Evolutionary conservation across 2,797 vertebrate species (phyloP).

Genomic region (Platalea minor): DNA sequence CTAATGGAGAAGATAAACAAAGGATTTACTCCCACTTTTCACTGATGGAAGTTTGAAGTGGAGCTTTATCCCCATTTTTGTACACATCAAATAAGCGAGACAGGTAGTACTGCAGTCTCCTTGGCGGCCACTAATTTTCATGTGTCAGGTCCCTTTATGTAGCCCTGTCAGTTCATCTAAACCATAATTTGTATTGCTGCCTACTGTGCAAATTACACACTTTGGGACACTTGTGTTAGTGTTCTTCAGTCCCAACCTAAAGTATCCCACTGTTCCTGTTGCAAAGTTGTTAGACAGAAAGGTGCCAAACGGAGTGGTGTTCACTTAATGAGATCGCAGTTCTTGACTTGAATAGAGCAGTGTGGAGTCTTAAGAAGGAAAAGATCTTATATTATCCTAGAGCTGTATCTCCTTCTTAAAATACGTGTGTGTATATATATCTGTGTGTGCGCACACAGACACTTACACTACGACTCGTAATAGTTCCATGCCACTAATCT

Average conservation of each 20-base stretch:
- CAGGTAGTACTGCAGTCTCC: background rate
- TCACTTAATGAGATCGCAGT: background rate
- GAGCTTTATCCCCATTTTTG: background rate
- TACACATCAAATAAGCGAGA: background rate
- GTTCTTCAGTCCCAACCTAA: background rate
- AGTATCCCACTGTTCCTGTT: background rate
- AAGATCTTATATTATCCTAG: background rate
- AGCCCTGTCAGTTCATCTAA: background rate
- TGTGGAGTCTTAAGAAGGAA: background rate
- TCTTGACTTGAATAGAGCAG: background rate
- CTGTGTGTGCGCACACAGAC: background rate
- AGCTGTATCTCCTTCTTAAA: background rate
- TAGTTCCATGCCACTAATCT: conserved; percentile 38
- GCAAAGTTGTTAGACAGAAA: background rate
- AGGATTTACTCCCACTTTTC: background rate
- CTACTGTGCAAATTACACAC: background rate
- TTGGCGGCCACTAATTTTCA: background rate
- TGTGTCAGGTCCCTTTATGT: background rate
- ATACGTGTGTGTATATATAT: background rate
- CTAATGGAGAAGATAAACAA: background rate
- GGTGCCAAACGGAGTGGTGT: background rate
- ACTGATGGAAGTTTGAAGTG: background rate
- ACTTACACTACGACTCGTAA: background rate
- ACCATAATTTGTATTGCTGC: background rate
- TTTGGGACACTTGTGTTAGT: background rate